Evolutionary conservation across 2,888 invertebrate species (phyloP), one percentile per base, ranked within the genome.

Genomic region (Brachycybe producta): DNA sequence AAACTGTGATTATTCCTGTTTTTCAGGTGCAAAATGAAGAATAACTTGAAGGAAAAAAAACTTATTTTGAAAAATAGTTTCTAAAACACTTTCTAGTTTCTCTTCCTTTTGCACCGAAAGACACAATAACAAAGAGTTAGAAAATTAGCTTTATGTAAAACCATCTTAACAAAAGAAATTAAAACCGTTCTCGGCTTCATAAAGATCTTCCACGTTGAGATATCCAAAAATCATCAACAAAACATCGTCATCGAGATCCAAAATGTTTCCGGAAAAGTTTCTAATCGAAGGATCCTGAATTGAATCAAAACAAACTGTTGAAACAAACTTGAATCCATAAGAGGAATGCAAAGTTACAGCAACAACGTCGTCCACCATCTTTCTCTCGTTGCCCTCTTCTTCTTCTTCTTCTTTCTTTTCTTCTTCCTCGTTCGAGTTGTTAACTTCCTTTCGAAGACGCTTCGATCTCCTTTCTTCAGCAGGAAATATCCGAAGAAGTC

Each of bases 181-280:
- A 23, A 27, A 4, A 35, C 45, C 45, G 7, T 45, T 23, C 11
- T 21, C 34, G 7, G 15, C 45, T 45, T 19, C 19, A 21, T 23
- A 21, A 8, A 45, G 35, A 23, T 45, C 45, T 19, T 45, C 45
- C 5, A 45, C 21, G n/a, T 23, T 23, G 11, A 45, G 19, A n/a
- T 45, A 34, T 11, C 27, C 23, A 21, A 45, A 45, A 28, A 45
- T 24, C 13, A 13, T 8, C n/a, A 35, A 19, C 17, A 45, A 35
- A 2, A 5, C 8, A 21, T 45, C 45, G 24, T 45, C 45, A 13
- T 15, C n/a, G 32, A 13, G 2, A 5, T 30, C 1, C 19, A 30
- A 11, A 43, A 19, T 7, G 43, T n/a, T n/a, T n/a, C n/a, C n/a
- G n/a, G n/a, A n/a, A n/a, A n/a, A n/a, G n/a, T n/a, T n/a, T n/a